Conservation (phyloP, 2,797 vertebrate genomes). For the Catostomus latipinnis region DNA sequence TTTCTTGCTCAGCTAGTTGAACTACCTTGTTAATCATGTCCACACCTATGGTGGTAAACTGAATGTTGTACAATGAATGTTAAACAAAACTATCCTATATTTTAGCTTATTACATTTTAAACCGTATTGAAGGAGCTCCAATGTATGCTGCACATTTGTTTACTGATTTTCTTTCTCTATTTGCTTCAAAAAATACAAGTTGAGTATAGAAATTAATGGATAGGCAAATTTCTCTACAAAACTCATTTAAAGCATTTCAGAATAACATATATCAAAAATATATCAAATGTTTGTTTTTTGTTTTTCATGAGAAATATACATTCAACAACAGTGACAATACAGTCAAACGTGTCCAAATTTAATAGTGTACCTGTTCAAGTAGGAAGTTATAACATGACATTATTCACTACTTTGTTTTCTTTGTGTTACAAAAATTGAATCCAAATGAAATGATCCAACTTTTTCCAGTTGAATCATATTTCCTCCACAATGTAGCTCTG, state of each 20-base stretch:
- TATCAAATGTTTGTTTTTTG: no score
- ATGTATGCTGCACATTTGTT: no score
- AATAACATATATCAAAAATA: no score
- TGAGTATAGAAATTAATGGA: no score
- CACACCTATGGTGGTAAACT: slow-evolving; percentile 60
- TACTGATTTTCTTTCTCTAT: no score
- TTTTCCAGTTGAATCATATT: background rate
- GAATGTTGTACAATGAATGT: background rate
- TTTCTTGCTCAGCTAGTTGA: slow-evolving; percentile 73
- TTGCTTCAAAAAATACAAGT: no score
- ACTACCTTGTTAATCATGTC: slow-evolving; percentile 70
- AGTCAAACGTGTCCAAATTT: slow-evolving; percentile 8
- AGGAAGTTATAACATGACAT: background rate
- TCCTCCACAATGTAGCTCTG: background rate
- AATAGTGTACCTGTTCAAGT: background rate
- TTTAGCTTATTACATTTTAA: no score
- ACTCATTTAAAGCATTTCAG: background rate
- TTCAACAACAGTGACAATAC: background rate
- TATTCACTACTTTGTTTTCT: background rate
- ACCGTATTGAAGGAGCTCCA: no score
- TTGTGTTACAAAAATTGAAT: background rate
- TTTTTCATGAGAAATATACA: background rate
- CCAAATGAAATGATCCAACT: background rate
- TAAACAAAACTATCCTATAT: no score
- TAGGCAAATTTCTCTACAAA: background rate